Percentiles rank a stretch among this genome's conserved stretches.
phyloP scores from a whole-genome alignment of 2,797 vertebrate genomes.

The Paguma larvata region DNA sequence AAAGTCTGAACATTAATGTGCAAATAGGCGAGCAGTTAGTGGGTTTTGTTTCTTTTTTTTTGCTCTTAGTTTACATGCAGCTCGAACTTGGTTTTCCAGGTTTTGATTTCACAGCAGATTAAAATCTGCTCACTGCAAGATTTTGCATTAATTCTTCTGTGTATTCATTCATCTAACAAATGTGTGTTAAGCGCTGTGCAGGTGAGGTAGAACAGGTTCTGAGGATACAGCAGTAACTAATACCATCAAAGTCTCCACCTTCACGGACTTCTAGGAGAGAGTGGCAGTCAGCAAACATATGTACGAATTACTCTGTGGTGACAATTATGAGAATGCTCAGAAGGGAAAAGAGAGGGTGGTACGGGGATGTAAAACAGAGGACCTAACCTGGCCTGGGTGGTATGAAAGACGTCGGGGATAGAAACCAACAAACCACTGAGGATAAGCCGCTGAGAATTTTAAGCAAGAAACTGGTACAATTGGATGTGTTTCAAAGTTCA shows the following conservation, averaged over 20 bases:
- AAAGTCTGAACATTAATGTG: neutral
- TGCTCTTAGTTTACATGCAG: neutral
- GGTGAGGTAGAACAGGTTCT: neutral
- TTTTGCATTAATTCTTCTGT: neutral
- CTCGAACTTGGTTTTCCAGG: neutral
- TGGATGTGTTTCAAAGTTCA: neutral
- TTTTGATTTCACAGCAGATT: constrained; percentile 40
- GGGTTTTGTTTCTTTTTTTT: neutral
- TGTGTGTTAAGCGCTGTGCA: neutral
- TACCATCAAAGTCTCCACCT: neutral
- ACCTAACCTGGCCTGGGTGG: neutral
- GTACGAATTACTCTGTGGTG: neutral
- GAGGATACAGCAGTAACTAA: neutral
- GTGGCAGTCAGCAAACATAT: neutral
- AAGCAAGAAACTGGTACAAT: neutral
- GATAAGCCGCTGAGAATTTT: neutral
- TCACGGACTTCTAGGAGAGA: neutral
- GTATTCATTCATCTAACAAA: neutral
- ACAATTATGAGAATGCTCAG: neutral
- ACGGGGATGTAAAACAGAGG: no score
- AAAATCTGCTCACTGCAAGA: neutral
- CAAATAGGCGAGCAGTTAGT: neutral
- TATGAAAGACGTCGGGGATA: neutral
- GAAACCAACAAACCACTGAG: neutral
- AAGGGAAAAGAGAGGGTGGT: neutral